Conservation (phyloP, 64 coral and sea anemone genomes). For the Porites australiensis region DNA sequence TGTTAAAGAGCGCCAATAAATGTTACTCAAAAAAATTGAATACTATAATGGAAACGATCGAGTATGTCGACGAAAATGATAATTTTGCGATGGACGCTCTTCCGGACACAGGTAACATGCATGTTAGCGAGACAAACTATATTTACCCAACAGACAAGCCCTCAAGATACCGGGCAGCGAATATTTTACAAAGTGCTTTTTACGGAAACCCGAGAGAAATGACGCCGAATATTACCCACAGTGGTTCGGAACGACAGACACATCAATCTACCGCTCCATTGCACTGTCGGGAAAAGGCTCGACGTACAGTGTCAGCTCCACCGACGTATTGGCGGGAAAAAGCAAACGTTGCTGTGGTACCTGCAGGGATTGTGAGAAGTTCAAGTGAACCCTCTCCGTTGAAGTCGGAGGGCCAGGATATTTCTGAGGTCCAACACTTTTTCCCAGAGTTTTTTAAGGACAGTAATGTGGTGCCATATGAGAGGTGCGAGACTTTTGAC, state of each 20-base stretch:
- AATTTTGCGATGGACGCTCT: not conserved
- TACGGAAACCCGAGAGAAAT: not conserved
- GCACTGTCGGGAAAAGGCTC: not conserved
- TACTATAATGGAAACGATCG: slow-evolving; percentile 6
- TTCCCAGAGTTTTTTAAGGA: slow-evolving; percentile 25
- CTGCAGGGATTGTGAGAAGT: not conserved
- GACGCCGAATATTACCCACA: not conserved
- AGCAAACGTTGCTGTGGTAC: not conserved
- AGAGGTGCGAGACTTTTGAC: not conserved
- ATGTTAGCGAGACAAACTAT: not conserved
- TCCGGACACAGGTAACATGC: not conserved
- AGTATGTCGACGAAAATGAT: slow-evolving; percentile 16
- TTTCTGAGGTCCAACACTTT: not conserved
- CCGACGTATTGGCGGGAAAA: slow-evolving; percentile 24
- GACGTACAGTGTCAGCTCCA: not conserved
- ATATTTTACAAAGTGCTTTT: not conserved
- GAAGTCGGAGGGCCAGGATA: not conserved
- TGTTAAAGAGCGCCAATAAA: not conserved
- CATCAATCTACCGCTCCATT: too few relatives aligned
- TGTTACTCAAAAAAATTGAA: not conserved
- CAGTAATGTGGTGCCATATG: not conserved
- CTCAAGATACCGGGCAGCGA: not conserved
- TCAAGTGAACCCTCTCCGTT: not conserved
- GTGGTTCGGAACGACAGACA: too few relatives aligned
- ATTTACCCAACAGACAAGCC: not conserved